Evolutionary conservation across 2,797 vertebrate genomes (phyloP).

Genomic region (Silurus aristotelis): DNA sequence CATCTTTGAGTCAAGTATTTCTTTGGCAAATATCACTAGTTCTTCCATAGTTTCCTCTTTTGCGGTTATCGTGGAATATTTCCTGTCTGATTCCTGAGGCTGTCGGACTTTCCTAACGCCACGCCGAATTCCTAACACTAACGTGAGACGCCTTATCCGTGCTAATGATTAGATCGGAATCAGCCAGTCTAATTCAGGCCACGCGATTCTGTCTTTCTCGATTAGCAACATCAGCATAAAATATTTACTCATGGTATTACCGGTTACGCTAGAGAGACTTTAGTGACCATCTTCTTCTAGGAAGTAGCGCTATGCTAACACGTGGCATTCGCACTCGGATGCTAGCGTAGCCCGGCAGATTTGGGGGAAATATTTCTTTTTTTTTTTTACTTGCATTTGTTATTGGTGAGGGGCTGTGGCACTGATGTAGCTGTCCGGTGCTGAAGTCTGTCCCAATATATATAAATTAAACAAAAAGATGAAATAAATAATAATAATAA

Average conservation of each 20-base stretch:
- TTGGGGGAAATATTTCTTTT: too few relatives aligned
- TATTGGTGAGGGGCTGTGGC: background rate
- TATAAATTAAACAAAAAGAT: background rate
- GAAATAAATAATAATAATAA: too few relatives aligned
- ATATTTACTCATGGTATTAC: constrained; percentile 6
- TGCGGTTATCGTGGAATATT: background rate
- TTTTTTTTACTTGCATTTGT: background rate
- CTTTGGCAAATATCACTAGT: background rate
- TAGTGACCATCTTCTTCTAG: background rate
- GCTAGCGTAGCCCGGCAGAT: background rate
- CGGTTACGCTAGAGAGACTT: background rate
- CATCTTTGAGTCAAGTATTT: background rate
- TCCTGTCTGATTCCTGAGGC: background rate
- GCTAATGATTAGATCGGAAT: background rate
- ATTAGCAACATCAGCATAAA: background rate
- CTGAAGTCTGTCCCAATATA: background rate
- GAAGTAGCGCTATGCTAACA: background rate
- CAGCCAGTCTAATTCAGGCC: background rate
- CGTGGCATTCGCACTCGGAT: background rate
- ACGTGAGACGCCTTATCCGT: background rate
- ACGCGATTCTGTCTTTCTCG: background rate
- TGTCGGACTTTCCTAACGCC: background rate
- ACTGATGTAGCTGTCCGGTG: background rate
- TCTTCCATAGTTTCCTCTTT: background rate
- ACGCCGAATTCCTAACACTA: background rate